Evolutionary conservation across 2,888 invertebrate genomes (phyloP).

Genomic region (Drosophila nr. perissopoda): DNA sequence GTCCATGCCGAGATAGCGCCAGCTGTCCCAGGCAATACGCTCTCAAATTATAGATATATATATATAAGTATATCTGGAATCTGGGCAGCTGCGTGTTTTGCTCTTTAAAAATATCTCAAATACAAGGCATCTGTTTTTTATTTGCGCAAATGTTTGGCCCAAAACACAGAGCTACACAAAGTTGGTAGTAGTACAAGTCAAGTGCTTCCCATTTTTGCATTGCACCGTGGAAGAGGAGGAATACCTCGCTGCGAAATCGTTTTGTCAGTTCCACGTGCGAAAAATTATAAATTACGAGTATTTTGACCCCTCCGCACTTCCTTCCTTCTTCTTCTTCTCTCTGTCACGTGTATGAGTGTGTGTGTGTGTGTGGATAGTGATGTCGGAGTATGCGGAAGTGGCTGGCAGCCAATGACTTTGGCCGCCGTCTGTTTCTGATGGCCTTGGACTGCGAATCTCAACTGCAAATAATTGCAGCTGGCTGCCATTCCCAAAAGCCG

Average conservation of each 20-base stretch:
- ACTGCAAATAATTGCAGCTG: conserved; percentile 78
- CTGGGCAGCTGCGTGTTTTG: conserved; percentile 41
- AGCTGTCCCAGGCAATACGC: conserved; percentile 64
- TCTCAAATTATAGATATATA: conserved; percentile 16
- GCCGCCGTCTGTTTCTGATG: conserved; percentile 77
- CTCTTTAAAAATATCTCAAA: conserved; percentile 45
- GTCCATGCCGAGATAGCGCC: conserved; percentile 55
- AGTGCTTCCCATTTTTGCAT: conserved; percentile 48
- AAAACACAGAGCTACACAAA: conserved; percentile 41
- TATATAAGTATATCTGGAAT: conserved; percentile 42
- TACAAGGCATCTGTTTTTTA: conserved; percentile 74
- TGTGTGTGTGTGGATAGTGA: conserved; percentile 5
- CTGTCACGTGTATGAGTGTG: conserved; percentile 8
- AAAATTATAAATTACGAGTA: conserved; percentile 77
- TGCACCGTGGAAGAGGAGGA: conserved; percentile 21
- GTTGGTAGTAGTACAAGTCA: conserved; percentile 36
- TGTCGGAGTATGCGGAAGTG: conserved; percentile 34
- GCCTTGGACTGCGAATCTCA: conserved; percentile 58
- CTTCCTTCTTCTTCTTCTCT: not conserved
- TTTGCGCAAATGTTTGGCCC: conserved; percentile 61
- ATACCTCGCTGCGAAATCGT: conserved; percentile 32
- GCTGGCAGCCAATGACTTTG: conserved; percentile 53
- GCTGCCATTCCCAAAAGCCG: conserved; percentile 35
- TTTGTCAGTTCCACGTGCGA: conserved; percentile 80
- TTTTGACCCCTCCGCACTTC: conserved; percentile 12